phyloP scores from a whole-genome alignment of 2,888 invertebrate genomes.

The Coelinius sp. region DNA sequence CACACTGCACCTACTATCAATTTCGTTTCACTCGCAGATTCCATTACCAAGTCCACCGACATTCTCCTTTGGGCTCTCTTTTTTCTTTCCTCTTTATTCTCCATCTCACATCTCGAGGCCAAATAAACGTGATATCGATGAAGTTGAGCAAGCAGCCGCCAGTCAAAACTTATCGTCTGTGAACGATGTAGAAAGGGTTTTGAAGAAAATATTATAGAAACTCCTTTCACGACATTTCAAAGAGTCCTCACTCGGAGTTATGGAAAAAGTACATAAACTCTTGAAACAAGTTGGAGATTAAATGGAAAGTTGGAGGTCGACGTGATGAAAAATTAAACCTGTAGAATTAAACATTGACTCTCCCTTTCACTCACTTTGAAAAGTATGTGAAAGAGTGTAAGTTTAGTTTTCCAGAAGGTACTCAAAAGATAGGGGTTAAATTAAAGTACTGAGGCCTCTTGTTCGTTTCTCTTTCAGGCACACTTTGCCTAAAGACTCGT shows the following conservation, averaged over 20 bases:
- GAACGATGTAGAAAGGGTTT: slow-evolving; percentile 5
- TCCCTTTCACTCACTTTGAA: neutral
- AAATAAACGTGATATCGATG: slow-evolving; percentile 7
- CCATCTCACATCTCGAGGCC: neutral
- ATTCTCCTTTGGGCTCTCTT: neutral
- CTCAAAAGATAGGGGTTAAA: neutral
- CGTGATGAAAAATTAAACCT: slow-evolving; percentile 19
- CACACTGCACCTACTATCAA: slow-evolving; percentile 10
- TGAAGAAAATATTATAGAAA: neutral
- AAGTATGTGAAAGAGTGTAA: neutral
- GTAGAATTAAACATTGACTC: neutral
- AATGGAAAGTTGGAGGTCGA: neutral
- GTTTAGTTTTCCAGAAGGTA: neutral
- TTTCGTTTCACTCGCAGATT: slow-evolving; percentile 23
- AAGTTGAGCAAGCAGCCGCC: neutral
- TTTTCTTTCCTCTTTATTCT: neutral
- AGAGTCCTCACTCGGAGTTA: neutral
- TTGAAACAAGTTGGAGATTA: neutral
- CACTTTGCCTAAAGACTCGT: slow-evolving; percentile 17
- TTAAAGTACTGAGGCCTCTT: neutral
- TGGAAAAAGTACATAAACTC: slow-evolving; percentile 1
- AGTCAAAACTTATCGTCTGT: slow-evolving; percentile 30
- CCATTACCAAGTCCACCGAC: slow-evolving; percentile 6
- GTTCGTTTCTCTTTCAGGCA: neutral
- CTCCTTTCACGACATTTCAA: neutral